Percentiles rank a stretch among this genome's conserved stretches.
Conservation (phyloP, 2,797 vertebrate species). For the Fistularia commersonii region DNA sequence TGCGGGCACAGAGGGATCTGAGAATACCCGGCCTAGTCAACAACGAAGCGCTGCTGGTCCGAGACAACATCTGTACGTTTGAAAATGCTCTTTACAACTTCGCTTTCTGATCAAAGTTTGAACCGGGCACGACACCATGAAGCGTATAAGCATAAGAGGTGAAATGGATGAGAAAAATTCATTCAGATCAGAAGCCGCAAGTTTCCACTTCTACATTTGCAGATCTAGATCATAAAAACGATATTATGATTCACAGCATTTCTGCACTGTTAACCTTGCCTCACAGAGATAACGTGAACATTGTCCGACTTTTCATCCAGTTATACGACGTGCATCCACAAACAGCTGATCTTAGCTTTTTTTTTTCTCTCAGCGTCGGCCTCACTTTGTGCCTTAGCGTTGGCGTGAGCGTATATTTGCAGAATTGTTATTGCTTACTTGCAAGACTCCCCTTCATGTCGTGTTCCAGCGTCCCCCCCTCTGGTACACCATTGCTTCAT, state of each 20-base stretch:
- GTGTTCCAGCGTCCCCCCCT: neutral
- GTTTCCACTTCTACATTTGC: too few species aligned
- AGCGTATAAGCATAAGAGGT: too few species aligned
- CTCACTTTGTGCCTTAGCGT: neutral
- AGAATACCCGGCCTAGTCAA: slow-evolving; percentile 72
- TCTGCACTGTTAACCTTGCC: too few species aligned
- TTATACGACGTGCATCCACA: neutral
- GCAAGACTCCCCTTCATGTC: too few species aligned
- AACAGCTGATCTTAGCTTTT: slow-evolving; percentile 18
- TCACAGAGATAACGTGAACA: neutral
- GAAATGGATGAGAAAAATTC: too few species aligned
- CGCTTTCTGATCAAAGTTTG: neutral
- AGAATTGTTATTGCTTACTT: too few species aligned
- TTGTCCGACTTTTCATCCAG: neutral
- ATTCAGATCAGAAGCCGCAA: too few species aligned
- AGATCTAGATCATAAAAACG: too few species aligned
- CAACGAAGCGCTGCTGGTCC: slow-evolving; percentile 45
- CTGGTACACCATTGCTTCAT: neutral
- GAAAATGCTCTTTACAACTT: neutral
- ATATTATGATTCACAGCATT: too few species aligned
- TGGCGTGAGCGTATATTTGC: neutral
- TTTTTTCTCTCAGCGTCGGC: slow-evolving; percentile 15
- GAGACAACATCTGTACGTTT: slow-evolving; percentile 77
- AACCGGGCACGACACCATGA: too few species aligned
- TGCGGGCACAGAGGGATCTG: slow-evolving; percentile 67